phyloP scores from a whole-genome alignment of 2,113 vertebrate species.

The Polypterus bichir region DNA sequence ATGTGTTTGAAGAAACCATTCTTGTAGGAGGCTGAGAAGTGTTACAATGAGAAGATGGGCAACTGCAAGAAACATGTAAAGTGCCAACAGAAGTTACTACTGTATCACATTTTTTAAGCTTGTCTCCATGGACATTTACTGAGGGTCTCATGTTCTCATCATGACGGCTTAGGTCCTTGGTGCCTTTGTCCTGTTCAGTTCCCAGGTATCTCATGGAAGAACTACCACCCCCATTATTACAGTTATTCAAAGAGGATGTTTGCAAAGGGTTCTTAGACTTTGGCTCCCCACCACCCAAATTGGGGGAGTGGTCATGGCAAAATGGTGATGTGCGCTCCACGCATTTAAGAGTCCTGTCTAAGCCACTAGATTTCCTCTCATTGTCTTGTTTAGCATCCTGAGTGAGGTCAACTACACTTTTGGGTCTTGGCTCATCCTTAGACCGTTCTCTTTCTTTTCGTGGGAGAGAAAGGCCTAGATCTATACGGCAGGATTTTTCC shows the following conservation, averaged over 20 bases:
- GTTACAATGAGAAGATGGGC: conserved; percentile 49
- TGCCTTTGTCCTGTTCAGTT: conserved; percentile 51
- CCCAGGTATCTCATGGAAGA: conserved; percentile 40
- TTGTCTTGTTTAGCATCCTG: conserved; percentile 58
- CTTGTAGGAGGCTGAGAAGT: conserved; percentile 26
- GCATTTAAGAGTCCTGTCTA: conserved; percentile 37
- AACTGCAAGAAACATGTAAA: conserved; percentile 59
- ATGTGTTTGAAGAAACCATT: conserved; percentile 30
- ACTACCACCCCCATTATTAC: conserved; percentile 38
- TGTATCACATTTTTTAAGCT: conserved; percentile 55
- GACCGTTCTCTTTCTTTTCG: conserved; percentile 52
- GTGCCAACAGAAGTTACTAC: conserved; percentile 39
- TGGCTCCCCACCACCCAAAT: conserved; percentile 27
- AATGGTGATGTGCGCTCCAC: conserved; percentile 45
- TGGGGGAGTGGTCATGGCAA: conserved; percentile 42
- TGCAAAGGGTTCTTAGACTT: conserved; percentile 57
- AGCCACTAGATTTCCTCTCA: conserved; percentile 53
- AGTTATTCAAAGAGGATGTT: conserved; percentile 48
- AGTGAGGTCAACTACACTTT: conserved; percentile 63
- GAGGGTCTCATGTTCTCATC: conserved; percentile 53
- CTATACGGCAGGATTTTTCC: conserved; percentile 46
- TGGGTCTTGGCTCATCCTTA: conserved; percentile 48
- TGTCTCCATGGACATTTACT: conserved; percentile 38
- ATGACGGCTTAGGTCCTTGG: conserved; percentile 47
- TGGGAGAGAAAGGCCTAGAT: conserved; percentile 37